Conservation (phyloP, 2,888 invertebrate species). For the Gerris lacustris region DNA sequence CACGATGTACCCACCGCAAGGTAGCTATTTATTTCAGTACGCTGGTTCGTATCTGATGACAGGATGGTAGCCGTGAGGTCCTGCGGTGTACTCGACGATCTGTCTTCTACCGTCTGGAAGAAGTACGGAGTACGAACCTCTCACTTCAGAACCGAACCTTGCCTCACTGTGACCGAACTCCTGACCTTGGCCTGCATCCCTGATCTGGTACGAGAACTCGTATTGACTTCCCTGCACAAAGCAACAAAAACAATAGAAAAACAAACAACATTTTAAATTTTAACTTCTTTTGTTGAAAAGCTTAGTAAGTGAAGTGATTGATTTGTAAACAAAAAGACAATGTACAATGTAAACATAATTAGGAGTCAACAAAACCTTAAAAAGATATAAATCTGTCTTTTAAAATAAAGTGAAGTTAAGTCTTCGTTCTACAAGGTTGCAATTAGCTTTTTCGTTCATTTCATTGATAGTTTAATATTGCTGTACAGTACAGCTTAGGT, state of each 20-base stretch:
- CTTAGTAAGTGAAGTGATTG: too few relatives aligned
- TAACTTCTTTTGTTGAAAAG: not conserved
- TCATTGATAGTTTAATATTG: too few relatives aligned
- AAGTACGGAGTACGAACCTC: slow-evolving; percentile 72
- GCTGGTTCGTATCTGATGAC: slow-evolving; percentile 61
- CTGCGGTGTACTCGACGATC: slow-evolving; percentile 71
- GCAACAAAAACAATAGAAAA: not conserved
- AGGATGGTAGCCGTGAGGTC: slow-evolving; percentile 67
- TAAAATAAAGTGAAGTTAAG: too few relatives aligned
- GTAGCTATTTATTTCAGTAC: not conserved
- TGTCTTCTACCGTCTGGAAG: slow-evolving; percentile 77
- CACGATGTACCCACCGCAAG: too few relatives aligned
- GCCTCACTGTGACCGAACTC: slow-evolving; percentile 73
- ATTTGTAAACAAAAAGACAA: too few relatives aligned
- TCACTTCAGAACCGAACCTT: slow-evolving; percentile 67
- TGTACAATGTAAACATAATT: too few relatives aligned
- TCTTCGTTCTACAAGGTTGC: too few relatives aligned
- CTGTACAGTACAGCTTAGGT: too few relatives aligned
- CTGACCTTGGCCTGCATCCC: slow-evolving; percentile 62
- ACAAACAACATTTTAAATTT: not conserved
- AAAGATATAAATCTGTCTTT: too few relatives aligned
- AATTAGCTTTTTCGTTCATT: too few relatives aligned
- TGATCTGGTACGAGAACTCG: slow-evolving; percentile 73
- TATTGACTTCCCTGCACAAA: slow-evolving; percentile 69
- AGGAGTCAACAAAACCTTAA: too few relatives aligned